Conservation (phyloP, 2,113 vertebrate species). For the rat (Rattus norvegicus) region GRCr8 NC_086029.1:49891501-49892000, state of each 20-base stretch:
- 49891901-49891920: background rate
- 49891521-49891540: background rate
- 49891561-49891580: background rate
- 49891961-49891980: background rate
- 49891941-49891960: background rate
- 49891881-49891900: background rate
- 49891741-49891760: background rate
- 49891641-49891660: background rate
- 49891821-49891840: background rate
- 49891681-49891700: no score
- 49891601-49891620: accelerated
- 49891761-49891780: background rate
- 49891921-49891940: background rate
- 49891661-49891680: background rate
- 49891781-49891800: background rate
- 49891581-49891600: background rate
- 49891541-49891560: background rate
- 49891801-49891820: background rate
- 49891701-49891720: background rate
- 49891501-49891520: no score
- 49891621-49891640: background rate
- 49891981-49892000: background rate
- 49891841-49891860: background rate
- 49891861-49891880: background rate
- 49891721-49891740: background rate